Evolutionary conservation across 2,888 invertebrate genomes (phyloP).

Genomic region (Nematopogon swammerdamellus): DNA sequence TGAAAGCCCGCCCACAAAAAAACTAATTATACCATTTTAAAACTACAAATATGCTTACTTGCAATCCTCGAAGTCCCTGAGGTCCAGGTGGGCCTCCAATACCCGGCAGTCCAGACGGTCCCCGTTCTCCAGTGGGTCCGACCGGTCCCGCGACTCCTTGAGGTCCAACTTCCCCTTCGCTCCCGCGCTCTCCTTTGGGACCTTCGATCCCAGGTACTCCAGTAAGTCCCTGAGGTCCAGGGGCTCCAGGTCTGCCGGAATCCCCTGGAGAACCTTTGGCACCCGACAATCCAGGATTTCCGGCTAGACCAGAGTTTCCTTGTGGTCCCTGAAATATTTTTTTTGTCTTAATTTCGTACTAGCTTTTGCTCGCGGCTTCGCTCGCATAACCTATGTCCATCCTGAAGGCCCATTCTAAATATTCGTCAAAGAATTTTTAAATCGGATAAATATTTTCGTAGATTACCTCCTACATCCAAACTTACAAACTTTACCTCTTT

Average conservation of each 20-base stretch:
- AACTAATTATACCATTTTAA: too few relatives aligned
- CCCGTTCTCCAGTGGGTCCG: slow-evolving; percentile 67
- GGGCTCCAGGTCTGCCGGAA: slow-evolving; percentile 62
- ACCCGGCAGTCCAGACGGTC: slow-evolving; percentile 60
- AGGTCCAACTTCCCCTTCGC: slow-evolving; percentile 66
- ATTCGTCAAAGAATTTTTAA: background rate
- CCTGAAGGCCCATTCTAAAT: too few relatives aligned
- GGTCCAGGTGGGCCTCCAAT: slow-evolving; percentile 62
- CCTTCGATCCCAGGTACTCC: slow-evolving; percentile 73
- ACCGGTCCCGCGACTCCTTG: slow-evolving; percentile 67
- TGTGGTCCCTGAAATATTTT: slow-evolving; percentile 59
- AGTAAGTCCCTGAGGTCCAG: slow-evolving; percentile 66
- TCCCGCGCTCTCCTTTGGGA: slow-evolving; percentile 70
- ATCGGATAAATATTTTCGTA: too few relatives aligned
- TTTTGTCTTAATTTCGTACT: too few relatives aligned
- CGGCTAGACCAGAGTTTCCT: slow-evolving; percentile 66
- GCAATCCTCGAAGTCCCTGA: slow-evolving; percentile 61
- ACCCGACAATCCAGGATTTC: slow-evolving; percentile 65
- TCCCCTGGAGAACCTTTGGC: slow-evolving; percentile 71
- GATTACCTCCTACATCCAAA: too few relatives aligned
- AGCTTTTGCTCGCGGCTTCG: too few relatives aligned
- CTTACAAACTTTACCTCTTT: too few relatives aligned
- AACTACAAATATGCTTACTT: slow-evolving; percentile 43
- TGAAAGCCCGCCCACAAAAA: too few relatives aligned
- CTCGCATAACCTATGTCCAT: too few relatives aligned